Evolutionary conservation across 2,797 vertebrate species (phyloP), one percentile per base, ranked within the genome.

Genomic region (Cetoscarus ocellatus): DNA sequence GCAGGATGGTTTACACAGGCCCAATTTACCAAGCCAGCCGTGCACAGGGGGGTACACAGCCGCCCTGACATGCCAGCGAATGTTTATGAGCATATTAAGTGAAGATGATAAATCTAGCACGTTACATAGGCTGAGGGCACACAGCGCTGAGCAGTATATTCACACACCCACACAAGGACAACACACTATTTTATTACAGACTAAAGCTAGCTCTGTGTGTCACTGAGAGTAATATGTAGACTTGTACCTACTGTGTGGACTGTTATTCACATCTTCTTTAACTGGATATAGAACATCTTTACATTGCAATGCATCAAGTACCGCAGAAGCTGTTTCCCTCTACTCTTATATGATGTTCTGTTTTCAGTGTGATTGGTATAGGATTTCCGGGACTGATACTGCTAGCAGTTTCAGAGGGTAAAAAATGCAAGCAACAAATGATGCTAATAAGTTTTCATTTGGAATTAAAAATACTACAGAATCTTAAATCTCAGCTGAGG

Each of bases 31-130:
- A 59, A 86, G 79, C 72, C 81, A 76, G 75, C 72, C 80, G 58
- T 62, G 83, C 72, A 55, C 59, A 71, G 56, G 60, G 83, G 77
- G 77, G 73, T 82, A 14, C 78, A 70, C 82, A 86, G 86, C 85
- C 82, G 86, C 71, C 15, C 67, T 86, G 87, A 86, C 80, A 79
- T 72, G 77, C 77, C 77, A 80, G 62, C 19, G 56, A 83, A 89
- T 91, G 91, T 92, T 93, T 92, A 92, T 84, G 90, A 87, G 86
- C 85, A 78, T 83, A 92, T 92, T 93, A 91, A 89, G 87, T 86
- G 79, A 87, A 82, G 85, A 87, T 85, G 88, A 92, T 91, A 90
- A 92, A 92, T 92, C 86, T 83, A 70, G 76, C 56, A 71, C 44
- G 44, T 71, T 77, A 50, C 75, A 83, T 68, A 79, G 71, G 77